phyloP scores from a whole-genome alignment of 2,113 vertebrate genomes.

The Semnopithecus entellus region DNA sequence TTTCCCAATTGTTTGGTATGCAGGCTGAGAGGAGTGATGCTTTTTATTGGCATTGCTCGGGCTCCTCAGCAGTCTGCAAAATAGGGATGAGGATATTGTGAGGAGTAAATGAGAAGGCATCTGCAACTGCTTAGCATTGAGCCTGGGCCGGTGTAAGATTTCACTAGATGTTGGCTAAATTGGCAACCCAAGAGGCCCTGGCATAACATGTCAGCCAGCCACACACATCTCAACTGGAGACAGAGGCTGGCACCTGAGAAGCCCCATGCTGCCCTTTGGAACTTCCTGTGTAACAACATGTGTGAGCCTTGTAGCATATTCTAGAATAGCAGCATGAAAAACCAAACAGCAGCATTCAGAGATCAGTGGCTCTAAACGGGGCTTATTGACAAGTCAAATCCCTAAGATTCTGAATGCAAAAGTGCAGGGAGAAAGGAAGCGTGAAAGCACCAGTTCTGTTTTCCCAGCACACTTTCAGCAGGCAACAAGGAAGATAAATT shows the following conservation, averaged over 20 bases:
- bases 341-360: conserved; percentile 4
- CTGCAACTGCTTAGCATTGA: neutral
- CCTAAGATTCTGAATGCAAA: neutral
- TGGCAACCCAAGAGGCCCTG: accelerated
- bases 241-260: neutral
- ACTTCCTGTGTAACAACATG: neutral
- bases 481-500: neutral
- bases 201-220: neutral
- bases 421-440: neutral
- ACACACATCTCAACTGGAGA: neutral
- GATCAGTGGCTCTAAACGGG: neutral
- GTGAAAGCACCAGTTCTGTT: neutral
- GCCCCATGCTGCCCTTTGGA: neutral
- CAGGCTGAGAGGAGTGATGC: neutral
- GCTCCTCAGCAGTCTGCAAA: neutral
- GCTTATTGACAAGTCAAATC: conserved; percentile 24
- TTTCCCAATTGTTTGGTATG: neutral
- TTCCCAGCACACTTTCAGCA: neutral
- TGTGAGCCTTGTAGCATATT: neutral
- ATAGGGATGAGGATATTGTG: neutral
- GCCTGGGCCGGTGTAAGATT: neutral
- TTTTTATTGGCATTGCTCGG: neutral
- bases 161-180: neutral
- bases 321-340: neutral
- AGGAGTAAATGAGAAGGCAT: neutral